Conservation (phyloP, 64 coral and sea anemone species). For the Platygyra sinensis region DNA sequence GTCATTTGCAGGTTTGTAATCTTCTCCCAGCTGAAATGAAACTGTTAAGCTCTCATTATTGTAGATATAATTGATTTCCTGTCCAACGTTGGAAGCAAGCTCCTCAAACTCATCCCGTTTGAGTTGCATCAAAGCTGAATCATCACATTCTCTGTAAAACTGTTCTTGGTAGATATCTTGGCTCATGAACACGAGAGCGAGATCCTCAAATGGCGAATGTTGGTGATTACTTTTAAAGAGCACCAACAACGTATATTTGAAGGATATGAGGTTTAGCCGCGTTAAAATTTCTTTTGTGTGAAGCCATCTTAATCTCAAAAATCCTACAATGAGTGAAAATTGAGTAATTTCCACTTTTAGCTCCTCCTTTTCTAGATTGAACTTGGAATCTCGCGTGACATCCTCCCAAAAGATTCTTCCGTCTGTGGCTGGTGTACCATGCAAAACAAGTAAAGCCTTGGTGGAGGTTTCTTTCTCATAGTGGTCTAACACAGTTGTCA, state of each 20-base stretch:
- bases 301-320: slow-evolving; percentile 4
- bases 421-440: too few relatives aligned
- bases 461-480: not conserved
- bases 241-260: too few relatives aligned
- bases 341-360: not conserved
- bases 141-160: slow-evolving; percentile 24
- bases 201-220: too few relatives aligned
- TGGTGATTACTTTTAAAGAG: too few relatives aligned
- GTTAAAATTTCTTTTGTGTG: slow-evolving; percentile 22
- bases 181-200: slow-evolving; percentile 58
- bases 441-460: too few relatives aligned
- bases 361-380: too few relatives aligned
- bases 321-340: slow-evolving; percentile 24
- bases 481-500: not conserved
- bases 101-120: slow-evolving; percentile 35
- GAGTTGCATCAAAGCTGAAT: slow-evolving; percentile 10
- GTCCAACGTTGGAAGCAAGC: not conserved
- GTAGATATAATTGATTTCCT: too few relatives aligned
- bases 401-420: too few relatives aligned
- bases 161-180: slow-evolving; percentile 37
- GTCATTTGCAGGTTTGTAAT: too few relatives aligned
- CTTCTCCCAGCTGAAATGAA: too few relatives aligned
- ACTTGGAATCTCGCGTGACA: too few relatives aligned
- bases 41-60: too few relatives aligned
- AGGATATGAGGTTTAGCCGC: slow-evolving; percentile 7